Conservation (phyloP, 2,113 vertebrate species). For the Sylvia atricapilla region DNA sequence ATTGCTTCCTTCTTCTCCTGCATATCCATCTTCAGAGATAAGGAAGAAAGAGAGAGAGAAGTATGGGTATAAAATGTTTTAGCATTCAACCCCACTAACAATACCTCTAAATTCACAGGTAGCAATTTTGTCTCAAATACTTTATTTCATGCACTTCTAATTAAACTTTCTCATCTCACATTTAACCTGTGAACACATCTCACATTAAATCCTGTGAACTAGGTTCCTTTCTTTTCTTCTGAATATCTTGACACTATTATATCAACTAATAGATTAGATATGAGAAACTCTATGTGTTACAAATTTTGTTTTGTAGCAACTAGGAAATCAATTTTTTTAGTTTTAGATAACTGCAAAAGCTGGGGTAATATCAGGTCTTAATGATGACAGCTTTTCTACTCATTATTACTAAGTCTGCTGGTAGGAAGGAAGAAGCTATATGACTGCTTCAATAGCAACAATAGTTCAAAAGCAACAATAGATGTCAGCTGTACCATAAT, state of each 20-base stretch:
- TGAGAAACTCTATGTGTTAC: not conserved
- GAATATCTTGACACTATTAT: not conserved
- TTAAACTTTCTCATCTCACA: not conserved
- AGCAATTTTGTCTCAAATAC: not conserved
- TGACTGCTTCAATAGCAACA: not conserved
- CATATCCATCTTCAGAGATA: not conserved
- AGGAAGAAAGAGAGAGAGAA: not conserved
- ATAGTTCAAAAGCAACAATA: not conserved
- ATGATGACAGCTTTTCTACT: not conserved
- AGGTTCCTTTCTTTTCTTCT: not conserved
- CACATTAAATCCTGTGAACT: not conserved
- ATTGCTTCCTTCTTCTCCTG: not conserved
- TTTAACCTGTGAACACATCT: not conserved
- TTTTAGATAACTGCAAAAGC: not conserved
- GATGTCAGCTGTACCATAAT: not conserved
- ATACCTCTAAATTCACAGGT: not conserved
- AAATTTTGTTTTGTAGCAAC: not conserved
- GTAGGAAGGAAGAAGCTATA: not conserved
- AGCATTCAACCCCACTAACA: not conserved
- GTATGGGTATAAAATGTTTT: not conserved
- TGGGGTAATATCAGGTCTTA: not conserved
- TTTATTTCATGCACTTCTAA: not conserved
- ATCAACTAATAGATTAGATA: not conserved
- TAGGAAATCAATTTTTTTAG: not conserved
- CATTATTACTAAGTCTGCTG: not conserved